These are phyloP conservation scores for Ochotona curzoniae DNA, from an alignment of 2,113 vertebrate species.

Conservation along the genomic window DNA sequence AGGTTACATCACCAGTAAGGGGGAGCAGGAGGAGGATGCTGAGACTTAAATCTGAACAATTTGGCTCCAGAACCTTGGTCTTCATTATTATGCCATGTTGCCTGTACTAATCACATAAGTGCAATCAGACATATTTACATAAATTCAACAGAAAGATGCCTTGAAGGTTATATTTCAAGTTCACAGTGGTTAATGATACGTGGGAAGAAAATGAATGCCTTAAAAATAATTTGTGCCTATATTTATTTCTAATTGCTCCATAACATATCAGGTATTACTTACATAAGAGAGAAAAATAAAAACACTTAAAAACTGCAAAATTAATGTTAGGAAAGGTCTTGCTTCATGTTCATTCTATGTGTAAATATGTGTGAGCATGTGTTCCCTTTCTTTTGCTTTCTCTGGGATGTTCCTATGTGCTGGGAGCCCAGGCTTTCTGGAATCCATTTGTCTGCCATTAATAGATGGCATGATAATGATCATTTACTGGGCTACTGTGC, in stretches of 20 bases:
- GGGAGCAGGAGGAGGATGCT: background rate
- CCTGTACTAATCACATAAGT: background rate
- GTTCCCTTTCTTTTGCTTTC: background rate
- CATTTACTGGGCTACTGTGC: background rate
- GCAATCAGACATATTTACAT: background rate
- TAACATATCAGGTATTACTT: background rate
- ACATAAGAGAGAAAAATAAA: background rate
- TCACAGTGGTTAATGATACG: conserved; percentile 11
- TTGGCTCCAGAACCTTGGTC: background rate
- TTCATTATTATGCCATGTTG: background rate
- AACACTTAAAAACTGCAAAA: background rate
- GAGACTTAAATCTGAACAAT: background rate
- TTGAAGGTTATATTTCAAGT: conserved; percentile 23
- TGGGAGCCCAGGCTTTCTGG: background rate
- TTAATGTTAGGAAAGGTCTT: background rate
- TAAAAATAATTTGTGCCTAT: conserved; percentile 10
- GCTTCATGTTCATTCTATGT: background rate
- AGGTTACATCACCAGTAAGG: background rate
- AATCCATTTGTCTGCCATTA: background rate
- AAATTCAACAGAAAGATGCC: conserved; percentile 13
- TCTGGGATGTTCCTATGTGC: background rate
- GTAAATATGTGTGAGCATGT: background rate
- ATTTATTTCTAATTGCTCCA: conserved; percentile 13
- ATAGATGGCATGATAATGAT: background rate
- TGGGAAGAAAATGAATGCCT: background rate